Conservation (phyloP, 2,113 vertebrate species). For the Polyodon spathula region DNA sequence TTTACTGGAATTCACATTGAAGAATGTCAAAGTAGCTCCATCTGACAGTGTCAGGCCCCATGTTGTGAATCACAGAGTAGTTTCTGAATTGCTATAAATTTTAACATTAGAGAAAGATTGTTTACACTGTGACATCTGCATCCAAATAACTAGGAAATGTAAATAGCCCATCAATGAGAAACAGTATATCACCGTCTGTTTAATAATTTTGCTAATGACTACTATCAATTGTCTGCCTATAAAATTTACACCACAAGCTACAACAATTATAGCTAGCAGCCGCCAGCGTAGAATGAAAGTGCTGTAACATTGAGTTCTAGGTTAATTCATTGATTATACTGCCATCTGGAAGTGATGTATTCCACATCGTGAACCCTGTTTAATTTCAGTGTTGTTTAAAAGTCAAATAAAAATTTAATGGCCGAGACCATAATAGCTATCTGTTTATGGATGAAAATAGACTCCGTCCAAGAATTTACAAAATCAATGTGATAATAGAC, state of each 20-base stretch:
- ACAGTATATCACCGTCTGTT: conserved; percentile 62
- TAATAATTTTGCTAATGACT: conserved; percentile 67
- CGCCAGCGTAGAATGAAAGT: conserved; percentile 45
- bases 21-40: no score
- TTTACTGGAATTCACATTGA: no score
- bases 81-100: no score
- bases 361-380: conserved; percentile 50
- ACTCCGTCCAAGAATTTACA: no score
- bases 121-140: not conserved
- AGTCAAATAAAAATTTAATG: conserved; percentile 37
- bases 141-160: conserved; percentile 57
- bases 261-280: conserved; percentile 57
- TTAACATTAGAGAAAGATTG: not conserved
- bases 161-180: conserved; percentile 55
- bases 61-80: not conserved
- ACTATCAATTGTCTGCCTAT: conserved; percentile 60
- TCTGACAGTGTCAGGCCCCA: not conserved
- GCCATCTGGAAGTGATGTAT: conserved; percentile 49
- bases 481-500: no score
- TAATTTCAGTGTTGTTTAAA: conserved; percentile 40
- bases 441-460: no score
- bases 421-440: not conserved
- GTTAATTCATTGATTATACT: conserved; percentile 58
- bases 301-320: conserved; percentile 49
- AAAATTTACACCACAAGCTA: conserved; percentile 36